Evolutionary conservation across 2,888 invertebrate species (phyloP), one percentile per base, ranked within the genome.

Genomic region (Leptogaster cylindrica): DNA sequence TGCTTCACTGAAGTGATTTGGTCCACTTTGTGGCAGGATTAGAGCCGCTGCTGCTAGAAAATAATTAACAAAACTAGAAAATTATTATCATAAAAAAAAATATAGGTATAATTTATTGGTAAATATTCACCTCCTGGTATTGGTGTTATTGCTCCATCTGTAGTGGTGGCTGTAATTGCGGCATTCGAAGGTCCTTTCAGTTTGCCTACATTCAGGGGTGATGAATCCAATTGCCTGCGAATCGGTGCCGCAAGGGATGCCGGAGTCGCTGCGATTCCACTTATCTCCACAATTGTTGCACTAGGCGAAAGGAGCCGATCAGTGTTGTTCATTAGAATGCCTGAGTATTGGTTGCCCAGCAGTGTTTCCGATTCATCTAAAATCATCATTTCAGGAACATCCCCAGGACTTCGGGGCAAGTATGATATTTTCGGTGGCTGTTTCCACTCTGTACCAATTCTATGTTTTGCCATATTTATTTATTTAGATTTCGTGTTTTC

Each of bases 1-100:
- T 74, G 87, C 81, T 75, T 81, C 81, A 70, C 85, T 82, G 83
- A 84, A 82, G 81, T 85, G 79, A 72, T 83, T 80, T 50, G 82
- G 81, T 76, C 69, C 71, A 66, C 55, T 67, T 14, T 66, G 67
- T 10, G 70, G 67, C n/a, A 71, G 33, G 51, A 71, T 52, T 16
- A 64, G 55, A 48, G 33, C 52, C 33, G 31, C n/a, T n/a, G n/a
- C n/a, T n/a, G n/a, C n/a, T n/a, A n/a, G n/a, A n/a, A n/a, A n/a
- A n/a, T n/a, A n/a, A n/a, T n/a, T n/a, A n/a, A n/a, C n/a, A n/a
- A n/a, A n/a, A n/a, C n/a, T n/a, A 4, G 12, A 46, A 46, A n/a
- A 20, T 1, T 44, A 44, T 2, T 7, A 5, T 44, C 64, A 48
- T n/a, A 14, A 1, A 27, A 52, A 28, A 2, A 25, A 51, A 31